Conservation (phyloP, 2,113 vertebrate species). For the Proteles cristata region DNA sequence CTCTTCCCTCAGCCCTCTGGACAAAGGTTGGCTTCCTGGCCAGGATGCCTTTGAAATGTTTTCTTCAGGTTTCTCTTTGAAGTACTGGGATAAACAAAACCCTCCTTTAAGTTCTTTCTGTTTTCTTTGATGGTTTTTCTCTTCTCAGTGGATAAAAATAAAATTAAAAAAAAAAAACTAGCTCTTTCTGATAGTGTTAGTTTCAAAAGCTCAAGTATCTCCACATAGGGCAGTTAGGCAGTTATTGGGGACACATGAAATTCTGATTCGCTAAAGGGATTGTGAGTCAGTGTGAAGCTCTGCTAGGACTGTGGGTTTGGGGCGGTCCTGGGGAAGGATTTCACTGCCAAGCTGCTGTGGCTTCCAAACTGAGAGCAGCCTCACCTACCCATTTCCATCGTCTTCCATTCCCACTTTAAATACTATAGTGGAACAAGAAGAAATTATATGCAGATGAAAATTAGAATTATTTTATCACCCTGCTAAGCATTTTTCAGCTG, state of each 20-base stretch:
- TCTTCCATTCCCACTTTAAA: background rate
- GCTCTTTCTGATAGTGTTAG: background rate
- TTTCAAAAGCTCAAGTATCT: background rate
- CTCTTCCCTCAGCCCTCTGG: background rate
- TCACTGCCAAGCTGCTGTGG: background rate
- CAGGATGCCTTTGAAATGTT: constrained; percentile 56
- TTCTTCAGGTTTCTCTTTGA: constrained; percentile 43
- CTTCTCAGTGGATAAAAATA: constrained; percentile 13
- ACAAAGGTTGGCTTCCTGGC: constrained; percentile 35
- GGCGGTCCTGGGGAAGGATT: background rate
- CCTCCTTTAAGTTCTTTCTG: background rate
- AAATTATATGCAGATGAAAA: background rate
- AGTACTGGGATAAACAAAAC: background rate
- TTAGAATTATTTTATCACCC: background rate
- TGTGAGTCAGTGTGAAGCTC: background rate
- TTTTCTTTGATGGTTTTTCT: constrained; percentile 13
- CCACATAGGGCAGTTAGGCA: background rate
- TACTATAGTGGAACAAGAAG: background rate
- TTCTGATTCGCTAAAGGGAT: constrained; percentile 32
- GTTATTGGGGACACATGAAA: background rate
- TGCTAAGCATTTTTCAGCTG: background rate
- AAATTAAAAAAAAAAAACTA: background rate
- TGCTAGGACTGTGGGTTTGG: background rate
- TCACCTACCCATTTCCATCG: background rate
- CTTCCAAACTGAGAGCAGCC: constrained; percentile 10